Evolutionary conservation across 2,797 vertebrate species (phyloP), one percentile per base, ranked within the genome.

Genomic region (Arnoldichthys spilopterus): DNA sequence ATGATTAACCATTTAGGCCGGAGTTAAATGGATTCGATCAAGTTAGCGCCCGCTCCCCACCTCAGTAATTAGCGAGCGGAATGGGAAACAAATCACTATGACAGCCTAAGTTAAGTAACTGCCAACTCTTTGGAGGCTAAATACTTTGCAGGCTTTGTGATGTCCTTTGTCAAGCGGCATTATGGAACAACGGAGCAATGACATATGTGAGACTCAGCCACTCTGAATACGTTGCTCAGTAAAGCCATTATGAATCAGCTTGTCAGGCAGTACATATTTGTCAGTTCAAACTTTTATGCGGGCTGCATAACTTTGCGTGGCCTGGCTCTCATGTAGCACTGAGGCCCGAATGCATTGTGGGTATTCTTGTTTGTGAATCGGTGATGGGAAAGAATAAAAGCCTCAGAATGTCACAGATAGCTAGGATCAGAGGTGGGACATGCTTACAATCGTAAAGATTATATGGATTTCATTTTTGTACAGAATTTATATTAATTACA

Each of bases 1-100:
- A 86, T 86, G 80, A 85, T 87, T 79, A 86, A 82, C 79, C 83
- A 85, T 85, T 84, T 81, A 85, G 64, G 79, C 62, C 77, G 30
- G 71, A 83, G 75, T 76, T 80, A 85, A 86, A 85, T 82, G 77
- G 77, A 85, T 87, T 85, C 67, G 77, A 84, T 85, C 78, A 76
- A 85, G 76, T 83, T 74, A 85, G 78, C 72, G 67, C 59, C 71
- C 15, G 80, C 77, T 83, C 75, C 30, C 78, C 68, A 73, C 74
- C 76, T 71, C 9, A 59, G 74, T 85, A 79, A 85, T 86, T 86
- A 87, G 83, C 64, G 43, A 56, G 30, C 43, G 28, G 54, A 76
- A 84, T 74, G 78, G 75, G 72, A 80, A 74, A 78, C 84, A 79
- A 87, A 78, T 83, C 78, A 81, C 74, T 72, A 70, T 82, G 86